phyloP scores from a whole-genome alignment of 2,797 vertebrate genomes.

The Austrolebias charrua region DNA sequence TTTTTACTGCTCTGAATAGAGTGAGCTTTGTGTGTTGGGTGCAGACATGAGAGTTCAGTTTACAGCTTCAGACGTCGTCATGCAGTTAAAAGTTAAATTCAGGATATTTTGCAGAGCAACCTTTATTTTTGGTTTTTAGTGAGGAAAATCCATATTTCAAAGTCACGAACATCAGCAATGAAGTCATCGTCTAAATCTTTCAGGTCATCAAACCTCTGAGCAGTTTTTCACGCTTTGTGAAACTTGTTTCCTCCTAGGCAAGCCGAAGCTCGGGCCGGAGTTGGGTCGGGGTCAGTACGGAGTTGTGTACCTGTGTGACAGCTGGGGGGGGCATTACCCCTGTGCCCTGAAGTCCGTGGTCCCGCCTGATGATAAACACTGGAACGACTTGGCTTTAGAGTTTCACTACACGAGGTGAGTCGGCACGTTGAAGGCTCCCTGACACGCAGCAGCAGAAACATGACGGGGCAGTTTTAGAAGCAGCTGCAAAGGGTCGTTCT shows the following conservation, averaged over 20 bases:
- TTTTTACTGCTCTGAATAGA: too few species aligned
- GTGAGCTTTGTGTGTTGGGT: too few species aligned
- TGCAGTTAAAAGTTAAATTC: too few species aligned
- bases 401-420: slow-evolving; percentile 96
- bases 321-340: slow-evolving; percentile 91
- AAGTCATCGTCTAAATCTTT: too few species aligned
- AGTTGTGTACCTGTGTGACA: slow-evolving; percentile 96
- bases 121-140: too few species aligned
- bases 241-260: slow-evolving; percentile 75
- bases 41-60: too few species aligned
- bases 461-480: neutral
- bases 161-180: too few species aligned
- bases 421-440: too few species aligned
- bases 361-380: slow-evolving; percentile 97
- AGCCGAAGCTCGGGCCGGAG: slow-evolving; percentile 93
- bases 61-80: too few species aligned
- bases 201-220: neutral
- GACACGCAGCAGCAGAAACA: neutral
- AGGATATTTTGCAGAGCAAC: too few species aligned
- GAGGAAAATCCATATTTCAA: too few species aligned
- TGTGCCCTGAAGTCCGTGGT: slow-evolving; percentile 97
- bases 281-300: slow-evolving; percentile 96
- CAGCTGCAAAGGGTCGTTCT: slow-evolving; percentile 1
- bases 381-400: slow-evolving; percentile 97
- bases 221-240: neutral